These are phyloP conservation scores for Pantherophis alleghaniensis DNA, from an alignment of 2,797 vertebrate genomes.

Conservation along the genomic window DNA sequence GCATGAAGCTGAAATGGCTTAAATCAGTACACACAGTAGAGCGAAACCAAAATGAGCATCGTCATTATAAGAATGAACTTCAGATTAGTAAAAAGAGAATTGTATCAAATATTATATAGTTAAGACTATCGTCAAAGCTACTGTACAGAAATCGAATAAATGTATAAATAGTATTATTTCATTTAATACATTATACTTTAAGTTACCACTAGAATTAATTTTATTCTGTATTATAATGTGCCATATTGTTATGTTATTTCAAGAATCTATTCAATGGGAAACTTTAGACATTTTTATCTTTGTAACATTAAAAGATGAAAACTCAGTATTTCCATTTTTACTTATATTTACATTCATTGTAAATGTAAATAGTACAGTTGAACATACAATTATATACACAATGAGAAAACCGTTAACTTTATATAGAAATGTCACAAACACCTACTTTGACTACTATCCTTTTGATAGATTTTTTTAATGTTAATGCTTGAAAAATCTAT, in stretches of 20 bases:
- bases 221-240: constrained; percentile 18
- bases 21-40: background rate
- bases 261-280: constrained; percentile 28
- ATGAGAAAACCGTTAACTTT: constrained; percentile 30
- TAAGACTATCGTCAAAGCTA: background rate
- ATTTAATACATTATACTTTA: constrained; percentile 34
- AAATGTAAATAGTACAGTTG: constrained; percentile 23
- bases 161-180: background rate
- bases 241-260: constrained; percentile 24
- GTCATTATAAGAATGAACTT: background rate
- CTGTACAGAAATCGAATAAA: background rate
- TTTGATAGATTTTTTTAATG: constrained; percentile 5
- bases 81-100: constrained; percentile 1
- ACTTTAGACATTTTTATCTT: constrained; percentile 40
- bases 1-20: background rate
- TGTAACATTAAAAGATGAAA: constrained; percentile 22
- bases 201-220: constrained; percentile 25
- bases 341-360: background rate
- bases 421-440: constrained; percentile 5
- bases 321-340: constrained; percentile 17
- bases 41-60: background rate
- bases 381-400: constrained; percentile 58
- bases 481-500: background rate
- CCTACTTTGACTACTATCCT: constrained; percentile 25
- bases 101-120: background rate